These are phyloP conservation scores for Aleiodes testaceus DNA, from an alignment of 2,888 invertebrate genomes.

Conservation along the genomic window DNA sequence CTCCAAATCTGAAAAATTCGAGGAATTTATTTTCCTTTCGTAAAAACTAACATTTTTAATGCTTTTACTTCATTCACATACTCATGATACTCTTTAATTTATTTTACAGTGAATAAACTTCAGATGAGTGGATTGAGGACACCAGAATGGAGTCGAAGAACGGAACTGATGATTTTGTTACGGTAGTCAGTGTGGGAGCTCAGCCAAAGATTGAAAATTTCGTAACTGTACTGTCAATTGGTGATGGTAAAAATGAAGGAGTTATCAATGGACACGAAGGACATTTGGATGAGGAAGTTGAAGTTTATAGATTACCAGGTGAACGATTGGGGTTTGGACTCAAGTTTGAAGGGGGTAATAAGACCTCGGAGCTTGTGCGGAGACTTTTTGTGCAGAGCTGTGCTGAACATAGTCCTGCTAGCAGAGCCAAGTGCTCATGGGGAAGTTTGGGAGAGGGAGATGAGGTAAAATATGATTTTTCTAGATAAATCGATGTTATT, in stretches of 20 bases:
- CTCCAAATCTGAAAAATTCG: not conserved
- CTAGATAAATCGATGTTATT: too few species aligned
- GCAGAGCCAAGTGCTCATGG: constrained; percentile 88
- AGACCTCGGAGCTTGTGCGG: constrained; percentile 85
- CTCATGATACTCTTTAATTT: constrained; percentile 31
- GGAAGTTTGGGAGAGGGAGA: constrained; percentile 89
- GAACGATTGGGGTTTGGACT: constrained; percentile 93
- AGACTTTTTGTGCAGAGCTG: constrained; percentile 91
- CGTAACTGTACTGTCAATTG: constrained; percentile 78
- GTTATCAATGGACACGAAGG: constrained; percentile 54
- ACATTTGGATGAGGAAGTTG: constrained; percentile 81
- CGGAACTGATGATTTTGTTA: constrained; percentile 74
- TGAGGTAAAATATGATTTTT: constrained; percentile 73
- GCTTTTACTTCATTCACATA: not conserved
- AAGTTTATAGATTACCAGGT: constrained; percentile 89
- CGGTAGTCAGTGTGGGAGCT: constrained; percentile 76
- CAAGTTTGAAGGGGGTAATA: constrained; percentile 93
- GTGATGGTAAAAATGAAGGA: constrained; percentile 69
- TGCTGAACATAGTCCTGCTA: constrained; percentile 90
- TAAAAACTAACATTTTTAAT: not conserved
- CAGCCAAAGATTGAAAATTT: constrained; percentile 72
- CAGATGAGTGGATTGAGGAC: constrained; percentile 57
- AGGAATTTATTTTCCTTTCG: constrained; percentile 1
- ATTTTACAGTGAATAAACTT: constrained; percentile 62
- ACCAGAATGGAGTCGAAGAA: constrained; percentile 58